Percentiles rank a stretch among this genome's conserved stretches.
Conservation (phyloP, 2,797 vertebrate species). For the Aldrovandia affinis region DNA sequence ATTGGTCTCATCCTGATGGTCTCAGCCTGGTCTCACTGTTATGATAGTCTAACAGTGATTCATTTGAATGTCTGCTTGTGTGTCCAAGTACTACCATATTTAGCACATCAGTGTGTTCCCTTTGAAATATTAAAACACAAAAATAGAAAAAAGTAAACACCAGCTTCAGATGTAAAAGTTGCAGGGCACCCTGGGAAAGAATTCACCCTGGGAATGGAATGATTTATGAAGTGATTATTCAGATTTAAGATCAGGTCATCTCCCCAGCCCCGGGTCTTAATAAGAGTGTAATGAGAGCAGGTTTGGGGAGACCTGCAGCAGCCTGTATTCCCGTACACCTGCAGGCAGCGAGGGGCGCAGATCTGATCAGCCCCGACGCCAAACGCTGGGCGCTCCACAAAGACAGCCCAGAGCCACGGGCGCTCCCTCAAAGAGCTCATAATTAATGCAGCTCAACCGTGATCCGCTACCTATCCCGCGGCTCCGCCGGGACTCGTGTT, state of each 20-base stretch:
- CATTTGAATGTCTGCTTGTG: background rate
- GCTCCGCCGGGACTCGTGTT: background rate
- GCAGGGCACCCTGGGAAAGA: background rate
- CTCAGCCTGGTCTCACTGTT: no score
- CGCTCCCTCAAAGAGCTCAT: background rate
- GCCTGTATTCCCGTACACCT: constrained; percentile 31
- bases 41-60: background rate
- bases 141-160: no score
- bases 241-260: constrained; percentile 27
- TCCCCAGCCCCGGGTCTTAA: constrained; percentile 26
- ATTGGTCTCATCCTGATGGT: background rate
- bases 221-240: constrained; percentile 41
- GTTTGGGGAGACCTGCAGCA: constrained; percentile 37
- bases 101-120: background rate
- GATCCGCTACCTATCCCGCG: background rate
- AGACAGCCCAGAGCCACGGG: constrained; percentile 9
- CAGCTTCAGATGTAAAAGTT: background rate
- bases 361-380: constrained; percentile 41
- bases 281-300: constrained; percentile 39
- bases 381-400: constrained; percentile 4
- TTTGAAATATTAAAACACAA: background rate
- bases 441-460: background rate
- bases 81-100: background rate
- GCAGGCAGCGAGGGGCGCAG: constrained; percentile 26
- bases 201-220: background rate